Percentiles rank a stretch among this genome's conserved stretches.
phyloP scores from a whole-genome alignment of 1,140 invertebrate genomes.

The Limonius californicus region DNA sequence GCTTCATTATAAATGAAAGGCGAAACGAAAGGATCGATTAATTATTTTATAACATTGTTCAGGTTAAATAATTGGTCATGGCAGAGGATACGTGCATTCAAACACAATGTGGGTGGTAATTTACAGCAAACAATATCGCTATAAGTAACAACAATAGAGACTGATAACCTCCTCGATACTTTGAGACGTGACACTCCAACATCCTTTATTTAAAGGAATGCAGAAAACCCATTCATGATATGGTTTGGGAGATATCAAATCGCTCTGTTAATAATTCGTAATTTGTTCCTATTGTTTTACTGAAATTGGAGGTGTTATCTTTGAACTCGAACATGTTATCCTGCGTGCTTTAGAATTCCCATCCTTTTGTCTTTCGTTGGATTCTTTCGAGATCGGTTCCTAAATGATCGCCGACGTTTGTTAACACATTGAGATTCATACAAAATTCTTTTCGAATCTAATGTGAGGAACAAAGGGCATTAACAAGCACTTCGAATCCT shows the following conservation, averaged over 20 bases:
- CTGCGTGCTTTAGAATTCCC: neutral
- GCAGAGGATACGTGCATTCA: neutral
- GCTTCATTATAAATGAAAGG: neutral
- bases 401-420: constrained; percentile 2
- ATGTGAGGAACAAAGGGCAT: neutral
- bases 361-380: neutral
- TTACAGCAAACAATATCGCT: constrained; percentile 20
- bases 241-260: neutral
- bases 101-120: constrained; percentile 14
- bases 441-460: neutral
- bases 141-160: constrained; percentile 19
- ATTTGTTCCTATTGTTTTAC: too few relatives aligned
- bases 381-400: neutral
- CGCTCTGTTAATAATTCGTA: neutral
- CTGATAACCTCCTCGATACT: neutral
- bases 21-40: constrained; percentile 4
- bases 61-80: neutral
- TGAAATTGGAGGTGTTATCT: too few relatives aligned
- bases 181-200: neutral
- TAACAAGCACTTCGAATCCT: constrained; percentile 11
- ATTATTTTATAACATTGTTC: constrained; percentile 9
- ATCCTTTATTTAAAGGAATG: neutral
- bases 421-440: constrained; percentile 5
- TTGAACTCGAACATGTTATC: neutral
- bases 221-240: neutral